phyloP scores from a whole-genome alignment of 2,797 vertebrate species.

The Scomberomorus guttatus region DNA sequence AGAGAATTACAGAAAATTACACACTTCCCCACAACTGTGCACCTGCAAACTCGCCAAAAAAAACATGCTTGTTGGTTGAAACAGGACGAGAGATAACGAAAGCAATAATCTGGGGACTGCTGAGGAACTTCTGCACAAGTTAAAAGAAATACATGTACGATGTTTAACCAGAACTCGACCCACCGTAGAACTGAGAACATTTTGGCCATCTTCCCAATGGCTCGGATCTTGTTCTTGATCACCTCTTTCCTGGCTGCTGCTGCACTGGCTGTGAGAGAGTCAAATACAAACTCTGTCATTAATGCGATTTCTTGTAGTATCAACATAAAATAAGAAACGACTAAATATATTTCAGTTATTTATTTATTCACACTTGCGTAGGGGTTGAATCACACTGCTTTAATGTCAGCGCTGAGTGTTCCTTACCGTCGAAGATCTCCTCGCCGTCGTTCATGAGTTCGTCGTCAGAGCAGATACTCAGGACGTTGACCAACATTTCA shows the following conservation, averaged over 20 bases:
- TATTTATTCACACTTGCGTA: background rate
- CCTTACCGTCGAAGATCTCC: conserved; percentile 94
- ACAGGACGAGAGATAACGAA: background rate
- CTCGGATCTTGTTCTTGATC: conserved; percentile 90
- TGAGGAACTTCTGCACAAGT: conserved; percentile 5
- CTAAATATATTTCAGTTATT: background rate
- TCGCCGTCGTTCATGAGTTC: conserved; percentile 96
- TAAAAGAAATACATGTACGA: background rate
- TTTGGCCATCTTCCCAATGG: conserved; percentile 90
- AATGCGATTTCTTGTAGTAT: background rate
- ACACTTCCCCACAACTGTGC: conserved; percentile 40
- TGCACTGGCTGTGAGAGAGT: conserved; percentile 80
- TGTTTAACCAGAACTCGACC: conserved; percentile 39
- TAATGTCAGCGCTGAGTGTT: background rate
- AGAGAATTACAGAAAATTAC: conserved; percentile 36
- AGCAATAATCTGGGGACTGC: background rate
- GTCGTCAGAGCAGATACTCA: conserved; percentile 99
- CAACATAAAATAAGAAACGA: background rate
- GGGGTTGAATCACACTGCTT: background rate
- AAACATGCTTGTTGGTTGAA: conserved; percentile 9
- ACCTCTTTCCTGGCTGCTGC: conserved; percentile 90
- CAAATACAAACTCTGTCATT: conserved; percentile 3
- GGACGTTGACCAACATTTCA: conserved; percentile 98
- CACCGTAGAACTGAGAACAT: conserved; percentile 87
- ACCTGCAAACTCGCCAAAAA: conserved; percentile 47